Conservation (phyloP, 2,113 vertebrate species). For the Siphamia tubifer region DNA sequence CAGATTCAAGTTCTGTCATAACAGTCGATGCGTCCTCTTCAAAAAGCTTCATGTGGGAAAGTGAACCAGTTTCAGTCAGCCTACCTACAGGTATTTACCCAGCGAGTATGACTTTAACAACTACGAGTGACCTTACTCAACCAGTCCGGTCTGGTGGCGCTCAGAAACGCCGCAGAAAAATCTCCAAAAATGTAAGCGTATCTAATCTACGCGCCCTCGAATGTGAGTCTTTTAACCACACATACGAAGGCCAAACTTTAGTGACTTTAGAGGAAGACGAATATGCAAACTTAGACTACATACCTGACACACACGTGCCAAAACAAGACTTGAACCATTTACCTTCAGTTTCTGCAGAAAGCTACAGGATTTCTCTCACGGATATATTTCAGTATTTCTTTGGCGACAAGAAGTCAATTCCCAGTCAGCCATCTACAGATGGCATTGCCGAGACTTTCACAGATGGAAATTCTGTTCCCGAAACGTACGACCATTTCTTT, state of each 20-base stretch:
- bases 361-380: constrained; percentile 59
- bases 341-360: constrained; percentile 29
- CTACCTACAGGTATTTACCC: constrained; percentile 4
- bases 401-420: constrained; percentile 38
- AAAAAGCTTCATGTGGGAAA: constrained; percentile 51
- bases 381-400: constrained; percentile 74
- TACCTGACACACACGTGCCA: not conserved
- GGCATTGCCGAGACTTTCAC: not conserved
- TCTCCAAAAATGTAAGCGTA: constrained; percentile 73
- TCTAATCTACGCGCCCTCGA: constrained; percentile 69
- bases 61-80: constrained; percentile 11
- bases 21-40: not conserved
- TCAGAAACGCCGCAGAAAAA: constrained; percentile 45
- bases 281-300: constrained; percentile 8
- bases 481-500: constrained; percentile 89
- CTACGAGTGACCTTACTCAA: constrained; percentile 30
- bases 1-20: not conserved
- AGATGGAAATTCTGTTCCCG: constrained; percentile 79
- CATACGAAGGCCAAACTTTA: constrained; percentile 27
- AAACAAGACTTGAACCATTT: not conserved
- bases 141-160: constrained; percentile 19
- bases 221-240: constrained; percentile 6
- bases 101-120: constrained; percentile 16
- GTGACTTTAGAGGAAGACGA: constrained; percentile 25
- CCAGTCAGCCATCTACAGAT: constrained; percentile 28